phyloP scores from a whole-genome alignment of 2,113 vertebrate genomes.

The Dunckerocampus dactyliophorus region DNA sequence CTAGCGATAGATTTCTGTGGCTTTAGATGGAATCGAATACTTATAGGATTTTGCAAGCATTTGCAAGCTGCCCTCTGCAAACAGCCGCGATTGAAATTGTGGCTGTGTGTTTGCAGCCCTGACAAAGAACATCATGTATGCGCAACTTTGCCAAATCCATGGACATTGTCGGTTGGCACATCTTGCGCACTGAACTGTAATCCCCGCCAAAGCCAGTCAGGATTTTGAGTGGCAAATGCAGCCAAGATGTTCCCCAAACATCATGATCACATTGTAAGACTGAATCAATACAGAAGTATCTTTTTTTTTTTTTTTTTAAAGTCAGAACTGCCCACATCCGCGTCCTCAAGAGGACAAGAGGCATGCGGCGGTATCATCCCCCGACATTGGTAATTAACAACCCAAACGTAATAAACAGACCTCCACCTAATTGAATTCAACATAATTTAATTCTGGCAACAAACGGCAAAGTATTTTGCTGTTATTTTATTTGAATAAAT shows the following conservation, averaged over 20 bases:
- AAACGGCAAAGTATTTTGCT: too few relatives aligned
- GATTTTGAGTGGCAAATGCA: slow-evolving; percentile 34
- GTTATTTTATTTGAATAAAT: too few relatives aligned
- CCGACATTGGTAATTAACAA: slow-evolving; percentile 39
- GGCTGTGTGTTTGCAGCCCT: slow-evolving; percentile 45
- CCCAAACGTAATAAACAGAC: slow-evolving; percentile 38
- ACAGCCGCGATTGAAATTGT: slow-evolving; percentile 48
- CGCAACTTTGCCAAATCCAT: slow-evolving; percentile 60
- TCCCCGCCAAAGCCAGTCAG: slow-evolving; percentile 47
- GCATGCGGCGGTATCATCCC: slow-evolving; percentile 2
- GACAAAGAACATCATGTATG: slow-evolving; percentile 65
- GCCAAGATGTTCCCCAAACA: slow-evolving; percentile 39
- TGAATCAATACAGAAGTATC: slow-evolving; percentile 1
- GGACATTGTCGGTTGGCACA: slow-evolving; percentile 67
- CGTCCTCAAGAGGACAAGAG: background rate
- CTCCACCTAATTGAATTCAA: slow-evolving; percentile 49
- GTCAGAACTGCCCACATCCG: background rate
- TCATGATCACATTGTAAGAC: slow-evolving; percentile 37
- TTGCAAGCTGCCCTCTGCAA: slow-evolving; percentile 51
- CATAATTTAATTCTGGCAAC: too few relatives aligned
- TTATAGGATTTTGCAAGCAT: slow-evolving; percentile 66
- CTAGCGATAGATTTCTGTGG: slow-evolving; percentile 52
- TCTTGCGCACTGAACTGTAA: slow-evolving; percentile 50
- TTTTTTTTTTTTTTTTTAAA: background rate
- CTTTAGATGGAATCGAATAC: slow-evolving; percentile 60